Evolutionary conservation across 2,888 invertebrate genomes (phyloP).

Genomic region (Philopedon plagiatum): DNA sequence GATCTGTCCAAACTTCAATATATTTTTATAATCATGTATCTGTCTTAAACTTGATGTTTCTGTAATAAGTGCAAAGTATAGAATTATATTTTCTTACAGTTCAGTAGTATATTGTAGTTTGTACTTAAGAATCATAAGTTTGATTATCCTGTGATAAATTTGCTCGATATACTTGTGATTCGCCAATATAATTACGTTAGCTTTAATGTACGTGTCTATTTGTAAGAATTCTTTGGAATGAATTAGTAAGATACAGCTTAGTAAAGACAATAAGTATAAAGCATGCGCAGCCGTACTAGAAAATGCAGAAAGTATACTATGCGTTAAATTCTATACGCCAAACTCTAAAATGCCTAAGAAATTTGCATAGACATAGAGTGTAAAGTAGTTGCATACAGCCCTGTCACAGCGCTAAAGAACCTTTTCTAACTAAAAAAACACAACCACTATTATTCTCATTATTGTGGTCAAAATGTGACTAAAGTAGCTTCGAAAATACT

Average conservation of each 20-base stretch:
- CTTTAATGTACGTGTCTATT: background rate
- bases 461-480: background rate
- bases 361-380: constrained; percentile 23
- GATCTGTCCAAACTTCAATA: background rate
- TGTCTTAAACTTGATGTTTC: background rate
- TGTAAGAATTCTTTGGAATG: background rate
- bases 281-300: constrained; percentile 48
- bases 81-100: no score
- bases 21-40: background rate
- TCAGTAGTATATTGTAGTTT: background rate
- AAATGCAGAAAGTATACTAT: constrained; percentile 26
- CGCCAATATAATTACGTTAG: background rate
- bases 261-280: constrained; percentile 17
- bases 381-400: constrained; percentile 29
- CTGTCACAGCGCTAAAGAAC: constrained; percentile 4
- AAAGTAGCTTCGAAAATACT: no score
- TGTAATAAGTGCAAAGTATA: no score
- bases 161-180: background rate
- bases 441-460: background rate
- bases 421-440: background rate
- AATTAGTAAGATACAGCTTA: constrained; percentile 17
- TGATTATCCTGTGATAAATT: background rate
- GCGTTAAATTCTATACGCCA: constrained; percentile 9
- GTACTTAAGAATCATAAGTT: background rate
- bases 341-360: constrained; percentile 27